phyloP scores from a whole-genome alignment of 2,797 vertebrate genomes.

The Danio jaintianensis region DNA sequence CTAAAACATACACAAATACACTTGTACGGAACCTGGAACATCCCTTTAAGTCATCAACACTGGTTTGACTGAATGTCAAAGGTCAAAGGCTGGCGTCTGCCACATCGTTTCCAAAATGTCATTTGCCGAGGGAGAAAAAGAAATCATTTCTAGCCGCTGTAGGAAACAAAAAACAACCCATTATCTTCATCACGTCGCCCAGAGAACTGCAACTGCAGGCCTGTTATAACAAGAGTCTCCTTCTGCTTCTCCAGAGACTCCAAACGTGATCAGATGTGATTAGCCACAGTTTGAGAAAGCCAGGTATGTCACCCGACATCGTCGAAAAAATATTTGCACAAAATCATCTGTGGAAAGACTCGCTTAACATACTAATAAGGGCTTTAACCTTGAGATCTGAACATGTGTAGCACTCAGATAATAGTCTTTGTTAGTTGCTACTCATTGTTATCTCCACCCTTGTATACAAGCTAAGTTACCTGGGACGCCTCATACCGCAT shows the following conservation, averaged over 20 bases:
- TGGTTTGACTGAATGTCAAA: constrained; percentile 17
- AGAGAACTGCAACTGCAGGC: constrained; percentile 28
- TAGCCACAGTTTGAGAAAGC: constrained; percentile 31
- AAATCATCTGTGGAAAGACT: constrained; percentile 7
- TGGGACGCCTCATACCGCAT: neutral
- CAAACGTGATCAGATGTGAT: constrained; percentile 42
- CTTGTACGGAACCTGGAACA: neutral
- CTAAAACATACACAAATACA: neutral
- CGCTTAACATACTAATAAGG: constrained; percentile 1
- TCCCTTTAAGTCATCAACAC: neutral
- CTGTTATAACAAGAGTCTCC: constrained; percentile 24
- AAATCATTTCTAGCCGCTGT: constrained; percentile 5
- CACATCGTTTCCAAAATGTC: constrained; percentile 22
- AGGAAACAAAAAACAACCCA: neutral
- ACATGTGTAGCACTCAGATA: neutral
- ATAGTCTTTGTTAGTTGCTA: constrained; percentile 16
- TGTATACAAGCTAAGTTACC: constrained; percentile 1
- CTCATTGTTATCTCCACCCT: constrained; percentile 11
- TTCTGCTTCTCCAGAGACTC: constrained; percentile 26
- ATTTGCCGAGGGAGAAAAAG: neutral
- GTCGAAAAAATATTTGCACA: constrained; percentile 39
- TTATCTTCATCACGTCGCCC: constrained; percentile 27
- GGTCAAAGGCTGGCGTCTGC: constrained; percentile 8
- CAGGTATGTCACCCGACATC: constrained; percentile 34
- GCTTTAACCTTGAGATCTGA: constrained; percentile 16